Base-by-base conservation (phyloP, 2,113 vertebrate species). In the Peromyscus maniculatus region DNA sequence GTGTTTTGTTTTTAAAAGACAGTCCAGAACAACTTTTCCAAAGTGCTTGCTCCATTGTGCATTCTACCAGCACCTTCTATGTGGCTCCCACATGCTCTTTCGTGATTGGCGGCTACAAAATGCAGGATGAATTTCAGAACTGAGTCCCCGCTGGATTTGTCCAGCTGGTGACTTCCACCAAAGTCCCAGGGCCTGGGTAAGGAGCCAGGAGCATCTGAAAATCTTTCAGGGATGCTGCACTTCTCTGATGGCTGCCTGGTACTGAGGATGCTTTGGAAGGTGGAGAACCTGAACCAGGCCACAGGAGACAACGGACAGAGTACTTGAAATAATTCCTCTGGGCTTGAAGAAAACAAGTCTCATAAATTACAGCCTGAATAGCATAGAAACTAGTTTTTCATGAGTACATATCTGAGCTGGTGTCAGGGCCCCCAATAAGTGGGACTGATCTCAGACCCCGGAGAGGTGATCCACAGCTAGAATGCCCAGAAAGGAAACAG, bases 311-410 rank as follows among this genome's bases (percentile, higher is more conserved):
- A 66, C 59, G 22, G 94, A 43, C 17, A 22, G 64, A 84, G 69
- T 43, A 62, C 62, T 69, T 55, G 64, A 91, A 39, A 94, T 93
- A 83, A 84, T 64, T n/a, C 87, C 22, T 49, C 55, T 87, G 55
- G 52, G 39, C 1, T 6, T 28, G n/a, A 92, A 78, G 28, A 62
- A 87, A 46, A 28, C 52, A 96, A 52, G 39, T 6, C 52, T 28
- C 93, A 83, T 31, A 66, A 57, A 57, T 87, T 66, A 91, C 24
- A 87, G 46, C 52, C n/a, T 52, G 59, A 46, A 78, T 80, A 59
- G 28, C 16, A 64, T 66, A 91, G 55, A 96, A 97, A 91, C 49
- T 91, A 69, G 22, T 33, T 96, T 95, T 86, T 94, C 8, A 71
- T 55, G 39, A 91, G n/a, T 87, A 9, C 91, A 82, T 57, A 33